Percentiles rank a stretch among this genome's conserved stretches.
Conservation (phyloP, 2,113 vertebrate genomes). For the Cephalophus harveyi region DNA sequence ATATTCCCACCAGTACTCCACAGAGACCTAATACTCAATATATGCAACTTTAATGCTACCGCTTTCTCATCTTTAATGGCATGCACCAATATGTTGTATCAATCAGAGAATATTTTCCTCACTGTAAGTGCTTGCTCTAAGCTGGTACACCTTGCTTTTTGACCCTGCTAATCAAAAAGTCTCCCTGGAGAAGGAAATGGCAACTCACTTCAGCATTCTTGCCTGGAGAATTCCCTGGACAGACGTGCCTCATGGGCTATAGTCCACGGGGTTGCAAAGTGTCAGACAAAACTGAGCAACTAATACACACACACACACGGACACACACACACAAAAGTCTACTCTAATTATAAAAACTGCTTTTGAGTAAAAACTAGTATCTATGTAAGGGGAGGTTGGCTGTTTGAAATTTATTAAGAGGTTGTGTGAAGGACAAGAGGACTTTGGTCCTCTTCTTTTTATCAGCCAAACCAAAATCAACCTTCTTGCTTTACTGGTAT, state of each 20-base stretch:
- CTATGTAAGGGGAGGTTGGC: neutral
- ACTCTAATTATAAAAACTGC: neutral
- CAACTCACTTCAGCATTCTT: neutral
- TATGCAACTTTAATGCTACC: neutral
- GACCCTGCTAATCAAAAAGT: neutral
- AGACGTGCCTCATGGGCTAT: neutral
- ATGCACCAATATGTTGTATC: neutral
- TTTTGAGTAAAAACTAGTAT: neutral
- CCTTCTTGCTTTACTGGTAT: neutral
- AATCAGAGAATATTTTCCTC: neutral
- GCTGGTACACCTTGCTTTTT: neutral
- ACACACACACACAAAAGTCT: neutral
- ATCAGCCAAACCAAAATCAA: neutral
- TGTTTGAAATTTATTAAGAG: neutral
- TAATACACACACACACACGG: neutral
- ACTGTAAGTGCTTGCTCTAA: neutral
- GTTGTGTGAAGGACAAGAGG: too few relatives aligned
- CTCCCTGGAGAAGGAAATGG: neutral
- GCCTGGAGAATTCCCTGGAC: neutral
- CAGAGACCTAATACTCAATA: neutral
- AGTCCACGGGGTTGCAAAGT: neutral
- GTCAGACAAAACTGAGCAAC: neutral
- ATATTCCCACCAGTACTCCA: neutral
- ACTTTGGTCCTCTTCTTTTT: neutral
- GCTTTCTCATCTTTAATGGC: neutral